Evolutionary conservation across 2,113 vertebrate genomes (phyloP).

Genomic region (Chlamydotis undulata): DNA sequence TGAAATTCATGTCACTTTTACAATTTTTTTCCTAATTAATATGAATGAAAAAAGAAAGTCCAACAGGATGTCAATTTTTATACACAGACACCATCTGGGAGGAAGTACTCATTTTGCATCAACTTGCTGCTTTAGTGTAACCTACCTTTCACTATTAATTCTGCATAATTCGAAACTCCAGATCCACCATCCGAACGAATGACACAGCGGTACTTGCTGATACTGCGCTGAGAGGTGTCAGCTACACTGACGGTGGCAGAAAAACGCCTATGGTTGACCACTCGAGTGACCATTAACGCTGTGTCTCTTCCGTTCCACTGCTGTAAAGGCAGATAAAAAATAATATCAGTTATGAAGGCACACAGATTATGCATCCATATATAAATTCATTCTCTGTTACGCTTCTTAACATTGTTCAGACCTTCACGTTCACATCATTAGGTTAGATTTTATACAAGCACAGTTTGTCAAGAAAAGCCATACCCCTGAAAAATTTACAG

Average conservation of each 20-base stretch:
- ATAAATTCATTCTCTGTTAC: rapidly evolving
- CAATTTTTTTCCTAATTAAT: not conserved
- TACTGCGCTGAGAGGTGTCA: conserved; percentile 90
- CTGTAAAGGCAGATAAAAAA: conserved; percentile 66
- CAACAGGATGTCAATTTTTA: not conserved
- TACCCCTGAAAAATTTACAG: not conserved
- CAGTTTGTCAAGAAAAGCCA: not conserved
- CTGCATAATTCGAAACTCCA: conserved; percentile 95
- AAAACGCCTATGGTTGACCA: conserved; percentile 95
- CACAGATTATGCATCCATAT: rapidly evolving
- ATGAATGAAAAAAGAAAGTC: not conserved
- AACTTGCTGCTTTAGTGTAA: not conserved
- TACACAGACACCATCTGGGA: rapidly evolving
- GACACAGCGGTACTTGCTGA: conserved; percentile 94
- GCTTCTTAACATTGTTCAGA: rapidly evolving
- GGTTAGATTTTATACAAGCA: not conserved
- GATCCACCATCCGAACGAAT: conserved; percentile 94
- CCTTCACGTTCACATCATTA: rapidly evolving
- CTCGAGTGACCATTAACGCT: conserved; percentile 92
- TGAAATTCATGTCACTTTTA: not conserved
- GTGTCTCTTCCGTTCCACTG: conserved; percentile 97
- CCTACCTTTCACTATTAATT: conserved; percentile 96
- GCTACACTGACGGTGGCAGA: conserved; percentile 92
- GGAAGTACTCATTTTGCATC: not conserved
- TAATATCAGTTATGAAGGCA: rapidly evolving